Base-by-base conservation (phyloP, 2,888 invertebrate species). In the Hydraecia micacea region DNA sequence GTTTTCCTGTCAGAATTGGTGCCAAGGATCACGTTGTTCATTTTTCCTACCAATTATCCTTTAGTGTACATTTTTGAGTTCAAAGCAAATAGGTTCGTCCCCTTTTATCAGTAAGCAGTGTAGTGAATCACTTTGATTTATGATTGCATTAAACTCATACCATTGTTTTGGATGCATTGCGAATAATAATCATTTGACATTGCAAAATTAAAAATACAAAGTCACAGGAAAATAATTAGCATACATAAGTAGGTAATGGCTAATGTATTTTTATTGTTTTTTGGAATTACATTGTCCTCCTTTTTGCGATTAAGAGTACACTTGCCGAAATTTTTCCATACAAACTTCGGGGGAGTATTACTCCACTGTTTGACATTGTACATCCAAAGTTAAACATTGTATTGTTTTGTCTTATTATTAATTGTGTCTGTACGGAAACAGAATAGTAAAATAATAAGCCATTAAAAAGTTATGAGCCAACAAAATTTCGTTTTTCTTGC, bases 51-150 rank as follows among this genome's bases (percentile, higher is more conserved):
- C 18, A 32, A 49, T 66, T 80, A 52, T 70, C 65, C 69, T 66
- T 65, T 13, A 60, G 2, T 39, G 13, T 32, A 2, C 49, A 4
- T 52, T 49, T 58, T 70, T 25, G 7, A 46, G 15, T 52, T 25
- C 15, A 32, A 13, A 6, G 21, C 1, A 58, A 63, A 62, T 72
- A 21, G 67, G 49, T 72, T 58, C 6, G 36, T 65, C 68, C 62
- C 62, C 63, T 21, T 58, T 36, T 67, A 0, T 32, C 18, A 39
- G 21, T 15, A 65, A 28, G 58, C 9, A 70, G 11, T 49, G 11
- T 49, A 81, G 25, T 71, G 32, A 71, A 52, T 82, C 82, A 83
- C 25, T 58, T 55, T 69, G 74, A 72, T 75, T 72, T 28, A 82
- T 39, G 28, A 42, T 42, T 32, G 67, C 0, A 58, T 15, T 77